phyloP scores from a whole-genome alignment of 2,113 vertebrate genomes.

The Pelecanus crispus region DNA sequence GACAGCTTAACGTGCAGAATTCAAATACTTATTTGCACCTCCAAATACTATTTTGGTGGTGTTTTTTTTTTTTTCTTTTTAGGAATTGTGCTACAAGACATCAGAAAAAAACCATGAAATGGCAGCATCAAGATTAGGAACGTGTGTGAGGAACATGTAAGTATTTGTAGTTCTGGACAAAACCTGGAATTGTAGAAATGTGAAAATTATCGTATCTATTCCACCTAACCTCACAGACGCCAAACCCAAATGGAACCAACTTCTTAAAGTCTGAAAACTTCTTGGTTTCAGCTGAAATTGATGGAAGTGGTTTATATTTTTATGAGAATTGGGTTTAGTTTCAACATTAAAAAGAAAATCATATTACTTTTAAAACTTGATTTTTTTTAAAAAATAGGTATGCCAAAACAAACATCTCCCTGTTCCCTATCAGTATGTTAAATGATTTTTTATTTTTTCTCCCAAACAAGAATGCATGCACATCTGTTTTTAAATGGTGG shows the following conservation, averaged over 20 bases:
- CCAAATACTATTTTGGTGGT: background rate
- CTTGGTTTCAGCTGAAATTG: background rate
- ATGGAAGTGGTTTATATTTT: background rate
- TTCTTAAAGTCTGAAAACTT: background rate
- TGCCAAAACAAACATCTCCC: background rate
- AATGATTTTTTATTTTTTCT: background rate
- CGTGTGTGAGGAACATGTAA: rapidly evolving
- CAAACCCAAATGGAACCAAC: background rate
- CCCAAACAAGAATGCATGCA: background rate
- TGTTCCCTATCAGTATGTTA: background rate
- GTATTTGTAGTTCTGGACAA: background rate
- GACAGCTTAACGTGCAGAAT: background rate
- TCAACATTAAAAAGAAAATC: background rate
- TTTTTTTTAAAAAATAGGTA: background rate
- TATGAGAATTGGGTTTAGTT: background rate
- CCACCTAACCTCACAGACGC: background rate
- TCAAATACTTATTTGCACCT: background rate
- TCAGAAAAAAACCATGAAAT: background rate
- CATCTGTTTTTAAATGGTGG: background rate
- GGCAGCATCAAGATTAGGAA: background rate
- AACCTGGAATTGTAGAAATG: background rate
- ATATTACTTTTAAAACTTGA: background rate
- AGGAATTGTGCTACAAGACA: background rate
- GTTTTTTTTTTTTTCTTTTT: background rate
- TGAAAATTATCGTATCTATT: background rate